Evolutionary conservation across 1,140 invertebrate species (phyloP), one percentile per base, ranked within the genome.

Genomic region (Vanessa tameamea): DNA sequence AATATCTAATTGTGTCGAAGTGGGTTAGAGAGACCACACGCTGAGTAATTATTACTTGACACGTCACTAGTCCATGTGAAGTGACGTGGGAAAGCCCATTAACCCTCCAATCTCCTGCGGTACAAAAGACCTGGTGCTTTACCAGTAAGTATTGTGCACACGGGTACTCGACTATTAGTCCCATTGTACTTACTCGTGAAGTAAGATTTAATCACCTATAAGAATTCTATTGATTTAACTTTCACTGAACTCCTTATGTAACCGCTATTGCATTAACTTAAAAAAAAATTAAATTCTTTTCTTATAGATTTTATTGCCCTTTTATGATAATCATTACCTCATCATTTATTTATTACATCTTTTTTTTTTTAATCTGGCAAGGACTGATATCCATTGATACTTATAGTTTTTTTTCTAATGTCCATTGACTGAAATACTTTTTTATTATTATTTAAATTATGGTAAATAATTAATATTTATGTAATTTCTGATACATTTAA

Each of bases 21-120:
- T 64, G 70, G 63, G 63, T 65, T 65, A 51, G 23, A 57, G 55
- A 50, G 78, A 82, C 84, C 84, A 82, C 84, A 81, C 84, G 82
- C 66, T 47, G 84, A 50, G 77, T 74, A 79, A 83, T 85, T 83
- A 86, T 85, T 78, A 31, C 57, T 69, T 75, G 77, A 76, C 72
- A 69, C 71, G 72, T 81, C 79, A 77, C 68, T 69, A 63, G 55
- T 69, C 47, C 68, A 63, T 50, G 72, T 64, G 65, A 66, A 80
- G 71, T 77, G 78, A 81, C 83, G 83, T 83, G 83, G 75, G 81
- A 83, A 78, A 72, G 61, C 67, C 70, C 64, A 63, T 59, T 51
- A 76, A 79, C 80, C 78, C 80, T 79, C 73, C 65, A 43, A 68
- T 69, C 6, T 47, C 53, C 59, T 64, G 57, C 23, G 64, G 64